Evolutionary conservation across 2,113 vertebrate species (phyloP), one percentile per base, ranked within the genome.

Genomic region (Zootoca vivipara): DNA sequence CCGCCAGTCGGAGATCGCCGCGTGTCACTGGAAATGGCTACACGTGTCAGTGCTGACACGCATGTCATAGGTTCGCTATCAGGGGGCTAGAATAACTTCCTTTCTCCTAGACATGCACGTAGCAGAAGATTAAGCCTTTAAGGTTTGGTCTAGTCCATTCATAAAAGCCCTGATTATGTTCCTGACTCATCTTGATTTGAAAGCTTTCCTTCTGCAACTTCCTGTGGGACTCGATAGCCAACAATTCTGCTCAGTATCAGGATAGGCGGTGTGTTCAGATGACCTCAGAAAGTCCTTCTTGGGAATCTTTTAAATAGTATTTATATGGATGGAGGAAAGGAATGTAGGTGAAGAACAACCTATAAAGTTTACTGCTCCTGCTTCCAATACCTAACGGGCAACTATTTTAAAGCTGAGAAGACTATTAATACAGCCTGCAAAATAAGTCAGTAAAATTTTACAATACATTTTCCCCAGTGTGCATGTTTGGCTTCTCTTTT

Each of bases 371-470:
- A 88, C 15, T 81, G 62, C 35, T 85, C 3, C 52, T 87, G 69
- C 64, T 89, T 93, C 82, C 85, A 87, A 40, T 78, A 65, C 56
- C 42, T 81, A 15, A 85, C 10, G 58, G 70, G 82, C 30, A 86
- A 56, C 38, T 33, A 72, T 73, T 92, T 81, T 92, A 85, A 12
- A 85, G 4, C 1, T 82, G 65, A 87, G 83, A 77, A 3, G 3
- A 16, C 79, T 86, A 85, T 87, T 86, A 87, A 83, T 91, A 79
- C 87, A 90, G 86, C 9, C 7, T 92, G 65, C 38, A 87, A n/a
- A 92, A 83, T 82, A 73, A 35, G 18, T 89, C 82, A 77, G 2
- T 91, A 92, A 86, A 90, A 90, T 82, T 90, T 92, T 92, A n/a
- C 24, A 92, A 82, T 81, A 0, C 83, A 83, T 74, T 90, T 64